Evolutionary conservation across 2,797 vertebrate species (phyloP), one percentile per base, ranked within the genome.

Genomic region (Myripristis murdjan): DNA sequence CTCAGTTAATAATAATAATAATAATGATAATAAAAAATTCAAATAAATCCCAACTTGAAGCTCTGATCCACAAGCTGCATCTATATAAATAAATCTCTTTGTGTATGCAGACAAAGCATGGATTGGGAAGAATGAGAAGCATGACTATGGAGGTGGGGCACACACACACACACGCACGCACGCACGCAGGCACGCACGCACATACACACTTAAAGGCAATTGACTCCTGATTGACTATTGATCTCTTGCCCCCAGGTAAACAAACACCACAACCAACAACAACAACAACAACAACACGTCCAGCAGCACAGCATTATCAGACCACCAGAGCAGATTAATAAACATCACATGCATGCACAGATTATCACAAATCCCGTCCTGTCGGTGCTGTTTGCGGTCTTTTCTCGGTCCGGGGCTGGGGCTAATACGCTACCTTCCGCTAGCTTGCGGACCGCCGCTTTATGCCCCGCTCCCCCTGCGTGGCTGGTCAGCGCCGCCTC

Each of bases 401-500:
- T n/a, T n/a, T 16, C 15, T 43, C n/a, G n/a, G n/a, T n/a, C n/a
- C n/a, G n/a, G n/a, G 2, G 26, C 1, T 5, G 6, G 55, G 35
- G 59, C 49, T 35, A 2, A 37, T n/a, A n/a, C n/a, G 68, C 31
- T 78, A 92, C 91, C 91, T 87, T 91, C 83, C 64, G 76, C 9
- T 16, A 92, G 89, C 81, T 92, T 92, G 75, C 88, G 83, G 12
- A 92, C 86, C 7, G 92, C 90, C 2, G 88, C 87, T 90, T 92
- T 92, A 78, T 92, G 92, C 7, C 88, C 88, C 43, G 87, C 81
- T 87, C 92, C 91, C 33, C 85, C 91, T 78, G 92, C 90, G 55
- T 93, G 92, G 84, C 91, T 92, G 49, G 90, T 90, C 63, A 93
- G 90, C 5, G 91, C 92, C 56, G 92, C 90, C 87, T 92, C 92